Conservation (phyloP, 2,888 invertebrate genomes). For the Drosophila colorata region DNA sequence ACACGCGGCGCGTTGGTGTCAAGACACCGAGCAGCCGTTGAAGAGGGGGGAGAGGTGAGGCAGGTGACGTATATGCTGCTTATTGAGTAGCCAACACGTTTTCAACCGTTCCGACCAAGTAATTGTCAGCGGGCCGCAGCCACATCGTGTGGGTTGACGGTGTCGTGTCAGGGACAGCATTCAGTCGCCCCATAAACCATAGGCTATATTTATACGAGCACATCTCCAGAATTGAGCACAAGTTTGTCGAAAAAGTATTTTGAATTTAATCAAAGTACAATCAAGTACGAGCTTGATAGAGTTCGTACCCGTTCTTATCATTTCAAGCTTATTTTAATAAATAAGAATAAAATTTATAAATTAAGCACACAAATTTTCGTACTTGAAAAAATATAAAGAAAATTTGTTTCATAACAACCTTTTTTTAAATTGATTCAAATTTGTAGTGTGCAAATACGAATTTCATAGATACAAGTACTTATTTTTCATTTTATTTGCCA, state of each 20-base stretch:
- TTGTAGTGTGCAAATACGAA: too few relatives aligned
- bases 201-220: conserved; percentile 17
- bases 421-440: too few relatives aligned
- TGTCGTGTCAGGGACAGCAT: conserved; percentile 43
- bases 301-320: too few relatives aligned
- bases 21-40: conserved; percentile 1
- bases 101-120: conserved; percentile 25
- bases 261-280: too few relatives aligned
- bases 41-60: neutral
- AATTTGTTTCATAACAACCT: too few relatives aligned
- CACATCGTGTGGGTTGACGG: conserved; percentile 48
- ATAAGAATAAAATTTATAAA: too few relatives aligned
- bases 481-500: conserved; percentile 8
- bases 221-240: conserved; percentile 15
- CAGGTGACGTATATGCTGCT: conserved; percentile 14
- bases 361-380: too few relatives aligned
- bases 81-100: conserved; percentile 60
- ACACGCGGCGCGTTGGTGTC: conserved; percentile 58
- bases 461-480: too few relatives aligned
- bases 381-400: too few relatives aligned
- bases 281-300: too few relatives aligned
- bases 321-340: too few relatives aligned
- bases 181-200: conserved; percentile 30
- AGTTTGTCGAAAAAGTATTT: neutral
- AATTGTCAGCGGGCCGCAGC: conserved; percentile 59